These are phyloP conservation scores for Mustela lutreola DNA, from an alignment of 2,113 vertebrate species.

Conservation along the genomic window DNA sequence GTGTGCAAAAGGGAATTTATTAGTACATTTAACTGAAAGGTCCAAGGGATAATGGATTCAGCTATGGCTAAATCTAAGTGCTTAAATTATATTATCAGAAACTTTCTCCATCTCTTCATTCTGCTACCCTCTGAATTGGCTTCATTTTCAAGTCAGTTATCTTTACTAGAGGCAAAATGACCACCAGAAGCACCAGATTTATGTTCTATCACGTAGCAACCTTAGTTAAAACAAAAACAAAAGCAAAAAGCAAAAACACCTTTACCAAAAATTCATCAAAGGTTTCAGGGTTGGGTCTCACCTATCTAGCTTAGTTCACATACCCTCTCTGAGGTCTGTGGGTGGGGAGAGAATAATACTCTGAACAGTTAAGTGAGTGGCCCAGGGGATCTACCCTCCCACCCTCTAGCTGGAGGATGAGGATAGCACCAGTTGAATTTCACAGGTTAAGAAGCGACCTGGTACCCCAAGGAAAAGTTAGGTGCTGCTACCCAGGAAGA, in stretches of 20 bases:
- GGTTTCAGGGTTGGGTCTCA: not conserved
- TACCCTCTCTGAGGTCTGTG: not conserved
- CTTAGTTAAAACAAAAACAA: not conserved
- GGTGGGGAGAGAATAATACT: not conserved
- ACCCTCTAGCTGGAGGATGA: not conserved
- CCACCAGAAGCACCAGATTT: not conserved
- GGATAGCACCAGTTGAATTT: not conserved
- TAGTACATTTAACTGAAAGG: not conserved
- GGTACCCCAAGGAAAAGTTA: not conserved
- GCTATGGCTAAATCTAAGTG: not conserved
- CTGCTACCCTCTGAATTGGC: not conserved
- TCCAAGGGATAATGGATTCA: not conserved
- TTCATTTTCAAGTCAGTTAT: constrained; percentile 21
- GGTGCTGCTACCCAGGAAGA: not conserved
- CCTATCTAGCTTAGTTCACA: not conserved
- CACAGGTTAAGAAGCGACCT: not conserved
- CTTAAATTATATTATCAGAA: not conserved
- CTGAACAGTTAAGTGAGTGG: no score
- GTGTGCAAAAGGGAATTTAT: not conserved
- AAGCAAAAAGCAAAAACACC: not conserved
- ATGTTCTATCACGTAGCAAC: not conserved
- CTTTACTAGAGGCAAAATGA: not conserved
- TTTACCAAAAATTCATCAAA: not conserved
- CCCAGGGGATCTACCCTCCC: not conserved
- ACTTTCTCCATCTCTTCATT: not conserved